These are phyloP conservation scores for Progne subis DNA, from an alignment of 2,113 vertebrate species.

Conservation along the genomic window DNA sequence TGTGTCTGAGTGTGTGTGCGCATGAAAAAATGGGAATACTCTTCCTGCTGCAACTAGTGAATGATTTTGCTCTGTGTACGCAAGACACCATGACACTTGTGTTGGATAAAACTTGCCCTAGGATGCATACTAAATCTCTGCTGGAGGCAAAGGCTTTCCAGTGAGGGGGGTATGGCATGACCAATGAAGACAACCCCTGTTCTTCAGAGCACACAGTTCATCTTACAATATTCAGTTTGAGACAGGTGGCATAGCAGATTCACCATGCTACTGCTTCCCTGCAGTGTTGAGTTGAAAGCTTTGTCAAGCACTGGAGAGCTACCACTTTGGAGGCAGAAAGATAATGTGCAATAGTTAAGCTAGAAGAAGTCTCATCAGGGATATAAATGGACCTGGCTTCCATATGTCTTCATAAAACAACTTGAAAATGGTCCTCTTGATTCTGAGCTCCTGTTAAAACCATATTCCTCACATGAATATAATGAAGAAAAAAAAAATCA, in stretches of 20 bases:
- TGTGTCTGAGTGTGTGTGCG: not conserved
- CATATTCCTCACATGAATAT: not conserved
- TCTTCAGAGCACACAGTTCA: not conserved
- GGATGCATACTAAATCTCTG: not conserved
- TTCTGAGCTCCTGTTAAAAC: not conserved
- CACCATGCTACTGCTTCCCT: not conserved
- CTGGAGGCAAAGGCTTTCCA: not conserved
- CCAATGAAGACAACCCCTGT: not conserved
- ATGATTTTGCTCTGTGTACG: not conserved
- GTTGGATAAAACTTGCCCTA: not conserved
- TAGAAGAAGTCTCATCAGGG: conserved; percentile 1
- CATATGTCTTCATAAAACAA: conserved; percentile 19
- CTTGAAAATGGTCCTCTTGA: not conserved
- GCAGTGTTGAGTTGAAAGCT: not conserved
- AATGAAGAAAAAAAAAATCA: conserved; percentile 2
- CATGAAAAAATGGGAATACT: not conserved
- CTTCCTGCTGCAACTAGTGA: not conserved
- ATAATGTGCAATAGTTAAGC: not conserved
- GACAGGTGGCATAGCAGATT: not conserved
- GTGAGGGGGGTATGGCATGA: not conserved
- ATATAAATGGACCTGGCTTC: not conserved
- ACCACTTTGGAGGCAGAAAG: not conserved
- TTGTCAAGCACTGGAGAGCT: conserved; percentile 11
- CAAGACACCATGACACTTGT: not conserved
- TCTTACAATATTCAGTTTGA: conserved; percentile 3